Percentiles rank a stretch among this genome's conserved stretches.
These are phyloP conservation scores for Eugnorisma glareosa DNA, from an alignment of 2,888 invertebrate species.

Conservation along the genomic window DNA sequence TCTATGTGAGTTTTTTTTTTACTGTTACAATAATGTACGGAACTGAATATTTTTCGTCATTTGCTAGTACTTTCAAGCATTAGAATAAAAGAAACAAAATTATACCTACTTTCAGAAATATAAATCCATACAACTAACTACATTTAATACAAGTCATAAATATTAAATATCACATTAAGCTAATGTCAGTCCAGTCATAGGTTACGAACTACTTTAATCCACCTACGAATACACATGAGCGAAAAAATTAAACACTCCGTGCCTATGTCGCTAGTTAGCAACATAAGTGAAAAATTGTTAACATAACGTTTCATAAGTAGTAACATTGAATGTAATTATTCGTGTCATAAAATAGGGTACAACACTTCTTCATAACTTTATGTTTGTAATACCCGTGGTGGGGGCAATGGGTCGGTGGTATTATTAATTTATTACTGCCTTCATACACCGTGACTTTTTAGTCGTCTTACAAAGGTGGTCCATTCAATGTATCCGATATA, in stretches of 20 bases:
- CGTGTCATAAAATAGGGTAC: conserved; percentile 28
- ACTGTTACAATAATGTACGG: not conserved
- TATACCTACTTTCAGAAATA: conserved; percentile 74
- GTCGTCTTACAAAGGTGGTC: no score
- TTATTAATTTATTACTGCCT: conserved; percentile 44
- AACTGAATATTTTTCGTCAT: conserved; percentile 36
- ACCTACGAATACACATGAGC: conserved; percentile 76
- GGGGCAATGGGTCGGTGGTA: conserved; percentile 46
- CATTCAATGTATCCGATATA: no score
- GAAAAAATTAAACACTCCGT: conserved; percentile 61
- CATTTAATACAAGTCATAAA: conserved; percentile 85
- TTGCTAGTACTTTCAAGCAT: conserved; percentile 67
- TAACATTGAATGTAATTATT: conserved; percentile 47
- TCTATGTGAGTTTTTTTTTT: not conserved
- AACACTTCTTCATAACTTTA: conserved; percentile 35
- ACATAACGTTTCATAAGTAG: conserved; percentile 59
- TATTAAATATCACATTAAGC: conserved; percentile 90
- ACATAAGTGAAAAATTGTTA: conserved; percentile 38
- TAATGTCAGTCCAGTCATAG: conserved; percentile 89
- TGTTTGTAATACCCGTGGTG: conserved; percentile 40
- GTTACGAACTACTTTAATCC: conserved; percentile 81
- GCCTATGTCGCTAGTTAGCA: conserved; percentile 48
- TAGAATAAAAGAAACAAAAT: conserved; percentile 72
- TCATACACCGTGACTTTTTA: no score
- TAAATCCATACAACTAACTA: conserved; percentile 82